Evolutionary conservation across 2,113 vertebrate species (phyloP).

Genomic region (Sebastes fasciatus): DNA sequence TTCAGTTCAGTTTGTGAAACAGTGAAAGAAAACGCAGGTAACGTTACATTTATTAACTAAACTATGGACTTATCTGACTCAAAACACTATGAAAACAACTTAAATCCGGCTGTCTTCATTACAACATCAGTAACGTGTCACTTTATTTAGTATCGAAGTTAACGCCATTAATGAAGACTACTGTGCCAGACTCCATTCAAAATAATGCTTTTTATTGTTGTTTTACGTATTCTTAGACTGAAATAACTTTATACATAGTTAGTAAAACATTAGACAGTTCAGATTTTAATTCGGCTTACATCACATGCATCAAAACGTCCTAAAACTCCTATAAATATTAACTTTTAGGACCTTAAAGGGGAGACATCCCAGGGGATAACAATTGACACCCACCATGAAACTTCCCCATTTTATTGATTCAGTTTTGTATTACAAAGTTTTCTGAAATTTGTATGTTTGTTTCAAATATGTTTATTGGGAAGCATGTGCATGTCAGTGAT

Average conservation of each 20-base stretch:
- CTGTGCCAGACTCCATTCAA: background rate
- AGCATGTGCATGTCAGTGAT: no score
- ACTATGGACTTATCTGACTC: accelerated
- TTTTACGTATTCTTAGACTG: background rate
- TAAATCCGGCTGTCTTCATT: background rate
- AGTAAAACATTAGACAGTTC: background rate
- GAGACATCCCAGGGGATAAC: no score
- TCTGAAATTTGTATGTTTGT: no score
- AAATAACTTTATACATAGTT: background rate
- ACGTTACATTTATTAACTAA: background rate
- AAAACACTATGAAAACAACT: background rate
- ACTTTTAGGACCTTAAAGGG: background rate
- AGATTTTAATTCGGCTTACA: background rate
- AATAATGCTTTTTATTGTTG: accelerated
- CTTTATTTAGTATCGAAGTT: no score
- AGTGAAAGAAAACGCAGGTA: slow-evolving; percentile 27
- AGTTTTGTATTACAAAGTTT: no score
- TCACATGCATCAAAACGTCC: background rate
- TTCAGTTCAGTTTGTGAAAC: background rate
- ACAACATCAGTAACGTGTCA: background rate
- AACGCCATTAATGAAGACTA: no score
- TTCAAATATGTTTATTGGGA: no score
- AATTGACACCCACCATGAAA: no score
- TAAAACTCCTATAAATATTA: no score
- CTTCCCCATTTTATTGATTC: no score